Evolutionary conservation across 2,797 vertebrate species (phyloP).

Genomic region (Periophthalmus magnuspinnatus): DNA sequence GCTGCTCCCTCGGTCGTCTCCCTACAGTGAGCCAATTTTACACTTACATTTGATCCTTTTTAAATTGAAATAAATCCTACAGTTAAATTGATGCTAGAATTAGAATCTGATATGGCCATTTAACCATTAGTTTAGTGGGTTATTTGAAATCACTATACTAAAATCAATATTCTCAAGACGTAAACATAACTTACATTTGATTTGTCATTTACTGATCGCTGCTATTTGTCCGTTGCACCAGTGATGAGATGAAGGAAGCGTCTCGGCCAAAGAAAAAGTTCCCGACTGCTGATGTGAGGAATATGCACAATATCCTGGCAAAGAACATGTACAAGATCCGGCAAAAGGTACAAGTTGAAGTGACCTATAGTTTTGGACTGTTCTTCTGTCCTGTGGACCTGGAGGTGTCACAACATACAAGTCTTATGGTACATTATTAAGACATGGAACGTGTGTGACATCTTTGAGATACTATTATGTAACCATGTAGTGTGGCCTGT

Average conservation of each 20-base stretch:
- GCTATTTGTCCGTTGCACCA: slow-evolving; percentile 37
- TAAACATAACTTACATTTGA: slow-evolving; percentile 7
- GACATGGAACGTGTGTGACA: not conserved
- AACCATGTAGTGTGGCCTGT: too few species aligned
- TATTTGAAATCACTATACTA: not conserved
- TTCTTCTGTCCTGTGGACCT: too few species aligned
- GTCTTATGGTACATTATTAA: not conserved
- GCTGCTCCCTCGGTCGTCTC: slow-evolving; percentile 82
- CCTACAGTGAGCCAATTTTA: slow-evolving; percentile 75
- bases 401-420: too few species aligned
- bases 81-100: too few species aligned
- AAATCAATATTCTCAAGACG: slow-evolving; percentile 1
- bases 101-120: too few species aligned
- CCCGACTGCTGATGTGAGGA: slow-evolving; percentile 79
- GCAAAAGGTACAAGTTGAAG: slow-evolving; percentile 73
- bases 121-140: not conserved
- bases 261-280: slow-evolving; percentile 78
- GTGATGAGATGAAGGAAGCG: slow-evolving; percentile 71
- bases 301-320: slow-evolving; percentile 87
- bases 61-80: too few species aligned
- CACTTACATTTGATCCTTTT: not conserved
- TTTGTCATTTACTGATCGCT: not conserved
- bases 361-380: too few species aligned
- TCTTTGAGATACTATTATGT: not conserved
- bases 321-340: slow-evolving; percentile 94